Evolutionary conservation across 2,113 vertebrate genomes (phyloP).

Genomic region (Syrmaticus mikado): DNA sequence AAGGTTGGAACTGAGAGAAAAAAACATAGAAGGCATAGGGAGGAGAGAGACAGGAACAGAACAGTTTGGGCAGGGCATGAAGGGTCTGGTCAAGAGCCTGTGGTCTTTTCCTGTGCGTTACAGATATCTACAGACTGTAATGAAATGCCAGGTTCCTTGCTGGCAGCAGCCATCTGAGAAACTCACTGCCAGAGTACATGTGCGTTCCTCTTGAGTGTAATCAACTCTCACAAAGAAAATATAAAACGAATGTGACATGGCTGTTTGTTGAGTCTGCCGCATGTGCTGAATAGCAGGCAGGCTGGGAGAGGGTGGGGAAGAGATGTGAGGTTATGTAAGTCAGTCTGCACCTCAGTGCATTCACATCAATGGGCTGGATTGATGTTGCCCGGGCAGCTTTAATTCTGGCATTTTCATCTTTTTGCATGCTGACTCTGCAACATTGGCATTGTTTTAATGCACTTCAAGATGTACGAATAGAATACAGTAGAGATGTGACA

Average conservation of each 20-base stretch:
- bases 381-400: neutral
- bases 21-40: neutral
- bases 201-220: neutral
- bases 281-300: neutral
- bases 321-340: neutral
- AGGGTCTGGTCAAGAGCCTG: neutral
- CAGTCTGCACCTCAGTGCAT: neutral
- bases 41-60: neutral
- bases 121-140: neutral
- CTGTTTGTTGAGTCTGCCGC: rapidly evolving
- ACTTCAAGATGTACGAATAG: neutral
- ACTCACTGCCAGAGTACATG: neutral
- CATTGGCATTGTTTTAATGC: neutral
- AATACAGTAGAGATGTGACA: neutral
- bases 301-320: neutral
- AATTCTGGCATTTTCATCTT: neutral
- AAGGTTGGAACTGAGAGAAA: neutral
- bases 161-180: neutral
- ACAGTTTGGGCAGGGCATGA: neutral
- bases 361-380: neutral
- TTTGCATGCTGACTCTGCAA: neutral
- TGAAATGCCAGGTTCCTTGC: neutral
- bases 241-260: neutral
- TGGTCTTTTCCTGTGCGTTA: neutral
- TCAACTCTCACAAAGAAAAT: neutral